Percentiles rank a stretch among this genome's conserved stretches.
phyloP scores from a whole-genome alignment of 2,888 invertebrate genomes.

The Megastigmus dorsalis region DNA sequence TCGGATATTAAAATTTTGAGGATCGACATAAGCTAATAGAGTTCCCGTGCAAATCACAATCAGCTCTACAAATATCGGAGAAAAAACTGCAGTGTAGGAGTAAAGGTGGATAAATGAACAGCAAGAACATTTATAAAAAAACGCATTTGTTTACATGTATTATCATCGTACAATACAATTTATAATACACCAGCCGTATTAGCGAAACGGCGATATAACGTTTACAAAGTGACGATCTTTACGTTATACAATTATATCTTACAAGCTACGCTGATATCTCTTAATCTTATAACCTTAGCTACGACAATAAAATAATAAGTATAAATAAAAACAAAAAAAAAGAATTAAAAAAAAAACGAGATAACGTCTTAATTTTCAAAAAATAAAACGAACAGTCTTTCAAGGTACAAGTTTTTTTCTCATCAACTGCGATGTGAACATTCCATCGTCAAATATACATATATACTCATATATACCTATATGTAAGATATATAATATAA shows the following conservation, averaged over 20 bases:
- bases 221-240: conserved; percentile 50
- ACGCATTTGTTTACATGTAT: conserved; percentile 45
- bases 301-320: conserved; percentile 31
- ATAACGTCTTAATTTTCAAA: conserved; percentile 7
- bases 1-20: no score
- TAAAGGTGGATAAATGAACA: conserved; percentile 9
- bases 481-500: no score
- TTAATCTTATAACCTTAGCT: conserved; percentile 13
- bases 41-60: neutral
- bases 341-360: conserved; percentile 27
- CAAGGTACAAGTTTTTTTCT: conserved; percentile 35
- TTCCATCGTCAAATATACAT: neutral
- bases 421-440: conserved; percentile 3
- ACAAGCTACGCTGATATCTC: conserved; percentile 40
- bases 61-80: neutral
- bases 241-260: conserved; percentile 33
- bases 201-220: conserved; percentile 43
- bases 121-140: conserved; percentile 37
- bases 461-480: no score
- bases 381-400: conserved; percentile 55
- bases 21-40: no score
- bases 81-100: neutral
- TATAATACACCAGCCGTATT: conserved; percentile 48
- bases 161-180: conserved; percentile 48
- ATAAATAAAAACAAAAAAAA: no score